Evolutionary conservation across 1,140 invertebrate genomes (phyloP).

Genomic region (Bombus consobrinus): DNA sequence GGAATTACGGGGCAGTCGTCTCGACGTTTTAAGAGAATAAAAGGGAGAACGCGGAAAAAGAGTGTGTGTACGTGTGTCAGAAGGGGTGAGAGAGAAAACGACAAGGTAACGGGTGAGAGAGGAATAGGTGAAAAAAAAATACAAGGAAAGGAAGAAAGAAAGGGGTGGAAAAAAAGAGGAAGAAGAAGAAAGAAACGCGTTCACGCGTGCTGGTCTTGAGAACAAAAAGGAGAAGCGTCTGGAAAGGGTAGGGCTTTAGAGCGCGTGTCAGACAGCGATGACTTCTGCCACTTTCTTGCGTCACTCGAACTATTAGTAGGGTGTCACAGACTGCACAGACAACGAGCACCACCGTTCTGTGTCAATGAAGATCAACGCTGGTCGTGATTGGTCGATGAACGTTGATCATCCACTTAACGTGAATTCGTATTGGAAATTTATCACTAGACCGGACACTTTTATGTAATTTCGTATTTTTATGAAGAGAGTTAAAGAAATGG

Average conservation of each 20-base stretch:
- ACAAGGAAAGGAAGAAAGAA: background rate
- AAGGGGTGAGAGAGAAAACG: background rate
- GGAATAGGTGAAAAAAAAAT: background rate
- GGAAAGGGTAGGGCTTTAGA: conserved; percentile 31
- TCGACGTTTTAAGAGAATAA: conserved; percentile 49
- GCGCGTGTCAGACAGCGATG: conserved; percentile 46
- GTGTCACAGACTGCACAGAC: conserved; percentile 13
- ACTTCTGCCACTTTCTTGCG: conserved; percentile 44
- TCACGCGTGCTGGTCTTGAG: conserved; percentile 49
- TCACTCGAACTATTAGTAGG: conserved; percentile 47
- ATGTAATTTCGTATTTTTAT: no score
- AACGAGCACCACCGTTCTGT: background rate
- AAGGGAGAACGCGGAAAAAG: background rate
- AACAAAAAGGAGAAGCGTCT: conserved; percentile 45
- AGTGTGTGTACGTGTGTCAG: background rate
- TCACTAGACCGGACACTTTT: no score
- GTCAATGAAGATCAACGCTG: background rate
- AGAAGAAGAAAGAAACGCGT: conserved; percentile 10
- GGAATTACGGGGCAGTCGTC: conserved; percentile 38
- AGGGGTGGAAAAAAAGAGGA: background rate
- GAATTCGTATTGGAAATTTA: background rate
- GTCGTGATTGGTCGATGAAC: conserved; percentile 4
- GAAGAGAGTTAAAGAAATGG: no score
- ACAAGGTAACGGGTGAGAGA: conserved; percentile 25
- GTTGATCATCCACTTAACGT: conserved; percentile 6